Evolutionary conservation across 1,140 invertebrate genomes (phyloP), one percentile per base, ranked within the genome.

Genomic region (Pachypsylla venusta): DNA sequence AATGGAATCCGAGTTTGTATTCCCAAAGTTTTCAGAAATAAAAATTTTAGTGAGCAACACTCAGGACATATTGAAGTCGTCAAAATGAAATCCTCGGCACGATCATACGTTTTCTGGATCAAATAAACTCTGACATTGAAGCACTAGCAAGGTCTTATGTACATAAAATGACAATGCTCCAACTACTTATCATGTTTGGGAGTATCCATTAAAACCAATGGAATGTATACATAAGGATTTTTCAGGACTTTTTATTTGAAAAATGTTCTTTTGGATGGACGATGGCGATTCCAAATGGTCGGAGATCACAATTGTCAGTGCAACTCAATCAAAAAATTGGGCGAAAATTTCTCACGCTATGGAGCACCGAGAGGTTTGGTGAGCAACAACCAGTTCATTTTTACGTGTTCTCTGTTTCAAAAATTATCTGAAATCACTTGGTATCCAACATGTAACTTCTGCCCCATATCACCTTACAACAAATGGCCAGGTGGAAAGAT

Each of bases 11-110:
- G 54, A 28, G 54, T 56, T 25, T 56, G 25, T 25, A 28, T 56
- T 25, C 54, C 54, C 25, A 56, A 25, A 56, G 25, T 10, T 12
- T 53, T n/a, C 16, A 14, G 53, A 16, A 35, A 35, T 12, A 35
- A 35, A 16, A 30, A 39, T 4, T 28, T 60, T 19, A 4, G 53
- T 28, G 60, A 59, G 30, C 19, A 70, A 12, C 76, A 78, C 26
- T 66, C 71, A 64, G 71, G 69, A 2, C 77, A 80, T 63, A 69
- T 70, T 2, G 76, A 77, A 3, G 72, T 78, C 7, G 70, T 70
- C 0, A 68, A 66, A 0, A 81, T 80, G 76, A 81, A 81, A 66
- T 35, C 25, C 12, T 35, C 61, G 7, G 62, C 62, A 3, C n/a
- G 62, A 55, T 65, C 59, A 1, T 70, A 71, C 56, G 62, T 73